These are phyloP conservation scores for Etheostoma nigrum DNA, from an alignment of 2,797 vertebrate species.

Conservation along the genomic window DNA sequence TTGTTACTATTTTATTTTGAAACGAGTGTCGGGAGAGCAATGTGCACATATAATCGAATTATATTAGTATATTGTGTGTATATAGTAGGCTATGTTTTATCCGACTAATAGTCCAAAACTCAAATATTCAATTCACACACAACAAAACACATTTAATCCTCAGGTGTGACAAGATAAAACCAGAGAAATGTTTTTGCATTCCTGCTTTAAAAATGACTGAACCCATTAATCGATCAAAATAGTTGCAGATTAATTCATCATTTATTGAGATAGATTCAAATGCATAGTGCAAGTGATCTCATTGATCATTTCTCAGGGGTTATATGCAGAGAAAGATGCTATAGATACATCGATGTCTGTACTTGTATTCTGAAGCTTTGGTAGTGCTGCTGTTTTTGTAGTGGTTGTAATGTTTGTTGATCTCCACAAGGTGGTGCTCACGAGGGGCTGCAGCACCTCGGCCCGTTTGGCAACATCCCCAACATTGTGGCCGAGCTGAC, in stretches of 20 bases:
- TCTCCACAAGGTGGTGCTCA: slow-evolving; percentile 93
- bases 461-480: slow-evolving; percentile 97
- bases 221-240: background rate
- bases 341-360: background rate
- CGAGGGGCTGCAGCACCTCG: slow-evolving; percentile 96
- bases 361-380: background rate
- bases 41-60: background rate
- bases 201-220: background rate
- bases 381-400: background rate
- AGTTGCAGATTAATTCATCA: background rate
- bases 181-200: background rate
- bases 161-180: background rate
- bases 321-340: too few relatives aligned
- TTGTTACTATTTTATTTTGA: background rate
- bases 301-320: background rate
- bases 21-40: background rate
- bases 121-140: background rate
- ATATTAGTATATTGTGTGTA: too few relatives aligned
- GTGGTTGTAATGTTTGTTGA: background rate
- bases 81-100: background rate
- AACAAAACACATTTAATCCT: background rate
- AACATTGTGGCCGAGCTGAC: slow-evolving; percentile 98
- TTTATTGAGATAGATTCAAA: background rate
- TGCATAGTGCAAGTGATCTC: background rate
- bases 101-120: background rate